Evolutionary conservation across 2,113 vertebrate genomes (phyloP).

Genomic region (Pantherophis guttatus): DNA sequence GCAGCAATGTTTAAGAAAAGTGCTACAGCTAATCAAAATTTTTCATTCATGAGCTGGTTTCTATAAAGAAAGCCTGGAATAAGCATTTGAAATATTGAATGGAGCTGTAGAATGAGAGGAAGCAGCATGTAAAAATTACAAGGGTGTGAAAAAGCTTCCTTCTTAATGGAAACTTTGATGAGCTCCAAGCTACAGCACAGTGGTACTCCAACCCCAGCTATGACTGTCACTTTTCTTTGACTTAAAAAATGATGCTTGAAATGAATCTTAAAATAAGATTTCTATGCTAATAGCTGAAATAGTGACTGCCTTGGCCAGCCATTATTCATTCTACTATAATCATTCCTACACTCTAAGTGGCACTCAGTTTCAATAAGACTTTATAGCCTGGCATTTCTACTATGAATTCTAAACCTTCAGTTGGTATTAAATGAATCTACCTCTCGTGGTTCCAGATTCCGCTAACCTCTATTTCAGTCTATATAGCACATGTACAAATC

Average conservation of each 20-base stretch:
- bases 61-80: not conserved
- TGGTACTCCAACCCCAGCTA: conserved; percentile 12
- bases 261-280: conserved; percentile 52
- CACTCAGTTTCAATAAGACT: conserved; percentile 43
- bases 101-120: not conserved
- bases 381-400: conserved; percentile 37
- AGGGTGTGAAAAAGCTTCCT: conserved; percentile 33
- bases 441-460: conserved; percentile 37
- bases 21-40: not conserved
- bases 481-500: not conserved
- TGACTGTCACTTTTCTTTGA: conserved; percentile 44
- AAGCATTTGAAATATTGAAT: conserved; percentile 6
- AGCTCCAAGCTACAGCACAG: conserved; percentile 26
- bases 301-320: conserved; percentile 49
- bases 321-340: conserved; percentile 60
- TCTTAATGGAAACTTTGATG: conserved; percentile 31
- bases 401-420: conserved; percentile 43
- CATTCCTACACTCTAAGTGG: conserved; percentile 57
- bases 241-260: conserved; percentile 56
- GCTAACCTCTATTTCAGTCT: conserved; percentile 25
- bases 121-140: conserved; percentile 20
- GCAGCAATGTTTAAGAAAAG: not conserved
- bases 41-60: not conserved
- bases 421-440: conserved; percentile 15
- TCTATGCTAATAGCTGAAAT: conserved; percentile 65